Base-by-base conservation (phyloP, 2,113 vertebrate species). In the Oreocharis arfaki region DNA sequence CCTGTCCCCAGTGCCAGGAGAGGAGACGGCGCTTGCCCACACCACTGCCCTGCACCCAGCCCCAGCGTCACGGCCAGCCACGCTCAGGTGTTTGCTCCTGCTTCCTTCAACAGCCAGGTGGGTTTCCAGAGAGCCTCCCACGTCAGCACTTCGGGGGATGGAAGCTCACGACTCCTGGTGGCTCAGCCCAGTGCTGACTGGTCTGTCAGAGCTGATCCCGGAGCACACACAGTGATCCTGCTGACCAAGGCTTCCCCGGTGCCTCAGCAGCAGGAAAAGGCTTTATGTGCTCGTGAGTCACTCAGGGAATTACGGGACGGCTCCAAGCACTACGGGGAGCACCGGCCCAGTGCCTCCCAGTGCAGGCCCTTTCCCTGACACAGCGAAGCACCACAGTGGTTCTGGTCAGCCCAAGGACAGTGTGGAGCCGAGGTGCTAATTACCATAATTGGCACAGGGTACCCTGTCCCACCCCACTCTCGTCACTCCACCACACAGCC, bases 401-500 rank as follows among this genome's bases (percentile, higher is more conserved):
- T 67, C 32, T 24, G 81, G 63, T 49, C 92, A 69, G 18, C 22
- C n/a, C 0, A 0, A 50, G 27, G 32, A 21, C 42, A 39, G 50
- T 6, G 23, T 0, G 1, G 26, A 68, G 71, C 67, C 8, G 1
- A 41, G 65, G 56, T 22, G 39, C 42, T 41, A 35, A 84, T 44
- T 27, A 53, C 49, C 28, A 35, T 10, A 21, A 3, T 64, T 20
- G 56, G 37, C 46, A 65, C 44, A 71, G 70, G 32, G 71, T 6
- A 33, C 37, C 44, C 63, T 11, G n/a, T 24, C 42, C 68, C 77
- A 37, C 55, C 49, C 86, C 6, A 1, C 35, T 32, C 65, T 6
- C 13, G 0, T 28, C 71, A 69, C 33, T 7, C 6, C 76, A 11
- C 13, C 3, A 0, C 1, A 6, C 57, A 79, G 67, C 63, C 81